Evolutionary conservation across 2,888 invertebrate genomes (phyloP).

Genomic region (Brachypterus glaber): DNA sequence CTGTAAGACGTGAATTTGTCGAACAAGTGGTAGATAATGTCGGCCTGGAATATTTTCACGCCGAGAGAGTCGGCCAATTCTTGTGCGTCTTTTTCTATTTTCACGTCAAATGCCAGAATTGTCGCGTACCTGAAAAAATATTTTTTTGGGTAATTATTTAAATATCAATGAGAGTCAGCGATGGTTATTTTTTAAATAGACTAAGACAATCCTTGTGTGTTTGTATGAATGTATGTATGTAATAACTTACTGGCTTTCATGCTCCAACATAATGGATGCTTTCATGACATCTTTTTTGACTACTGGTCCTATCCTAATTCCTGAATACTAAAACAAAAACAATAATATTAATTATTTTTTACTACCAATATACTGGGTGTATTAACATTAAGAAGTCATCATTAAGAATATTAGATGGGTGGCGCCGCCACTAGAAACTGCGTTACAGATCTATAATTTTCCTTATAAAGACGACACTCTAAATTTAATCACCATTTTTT

Average conservation of each 20-base stretch:
- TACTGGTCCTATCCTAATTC: conserved; percentile 97
- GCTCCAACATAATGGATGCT: conserved; percentile 99
- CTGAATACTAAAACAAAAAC: conserved; percentile 71
- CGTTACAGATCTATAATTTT: no score
- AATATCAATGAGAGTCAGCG: not conserved
- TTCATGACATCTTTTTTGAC: conserved; percentile 99
- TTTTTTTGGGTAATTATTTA: not conserved
- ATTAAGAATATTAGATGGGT: no score
- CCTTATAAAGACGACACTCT: no score
- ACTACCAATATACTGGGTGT: no score
- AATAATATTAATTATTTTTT: conserved; percentile 9
- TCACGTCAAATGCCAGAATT: conserved; percentile 99
- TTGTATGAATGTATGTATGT: no score
- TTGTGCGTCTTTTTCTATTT: conserved; percentile 95
- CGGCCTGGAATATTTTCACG: conserved; percentile 94
- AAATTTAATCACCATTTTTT: no score
- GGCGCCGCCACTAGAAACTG: no score
- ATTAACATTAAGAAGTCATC: no score
- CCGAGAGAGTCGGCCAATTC: conserved; percentile 90
- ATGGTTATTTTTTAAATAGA: no score
- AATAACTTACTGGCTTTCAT: conserved; percentile 78
- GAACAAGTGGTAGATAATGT: conserved; percentile 99
- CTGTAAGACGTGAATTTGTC: conserved; percentile 92
- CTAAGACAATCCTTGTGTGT: no score
- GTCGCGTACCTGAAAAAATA: conserved; percentile 69